These are phyloP conservation scores for Donacobius atricapilla DNA, from an alignment of 2,113 vertebrate species.

Conservation along the genomic window DNA sequence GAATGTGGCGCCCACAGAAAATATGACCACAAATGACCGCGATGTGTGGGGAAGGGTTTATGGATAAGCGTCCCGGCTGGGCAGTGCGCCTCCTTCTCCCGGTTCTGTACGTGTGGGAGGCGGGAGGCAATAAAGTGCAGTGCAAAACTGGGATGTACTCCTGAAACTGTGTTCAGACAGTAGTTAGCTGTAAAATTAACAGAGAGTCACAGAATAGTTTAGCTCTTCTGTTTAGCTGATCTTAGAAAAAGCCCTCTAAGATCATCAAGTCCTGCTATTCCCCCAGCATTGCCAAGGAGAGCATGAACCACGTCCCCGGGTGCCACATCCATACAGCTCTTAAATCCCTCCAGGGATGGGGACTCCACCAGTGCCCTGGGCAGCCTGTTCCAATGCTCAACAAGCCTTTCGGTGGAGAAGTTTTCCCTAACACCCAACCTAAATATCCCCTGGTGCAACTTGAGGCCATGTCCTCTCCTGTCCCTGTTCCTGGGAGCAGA, in stretches of 20 bases:
- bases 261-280: not conserved
- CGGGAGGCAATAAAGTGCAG: fast-evolving
- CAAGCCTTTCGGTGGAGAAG: not conserved
- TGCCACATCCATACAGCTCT: not conserved
- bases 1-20: fast-evolving
- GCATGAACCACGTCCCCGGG: not conserved
- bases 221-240: too few species aligned
- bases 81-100: not conserved
- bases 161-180: not conserved
- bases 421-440: not conserved
- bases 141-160: not conserved
- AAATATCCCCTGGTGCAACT: not conserved
- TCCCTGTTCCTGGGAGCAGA: not conserved
- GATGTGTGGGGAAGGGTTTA: fast-evolving
- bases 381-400: not conserved
- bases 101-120: fast-evolving
- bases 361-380: not conserved
- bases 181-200: not conserved
- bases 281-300: not conserved
- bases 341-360: not conserved
- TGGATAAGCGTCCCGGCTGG: not conserved
- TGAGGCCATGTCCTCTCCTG: fast-evolving
- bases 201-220: not conserved
- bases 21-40: not conserved
- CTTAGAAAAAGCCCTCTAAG: not conserved